Evolutionary conservation across 2,888 invertebrate species (phyloP).

Genomic region (Ethmia dodecea): DNA sequence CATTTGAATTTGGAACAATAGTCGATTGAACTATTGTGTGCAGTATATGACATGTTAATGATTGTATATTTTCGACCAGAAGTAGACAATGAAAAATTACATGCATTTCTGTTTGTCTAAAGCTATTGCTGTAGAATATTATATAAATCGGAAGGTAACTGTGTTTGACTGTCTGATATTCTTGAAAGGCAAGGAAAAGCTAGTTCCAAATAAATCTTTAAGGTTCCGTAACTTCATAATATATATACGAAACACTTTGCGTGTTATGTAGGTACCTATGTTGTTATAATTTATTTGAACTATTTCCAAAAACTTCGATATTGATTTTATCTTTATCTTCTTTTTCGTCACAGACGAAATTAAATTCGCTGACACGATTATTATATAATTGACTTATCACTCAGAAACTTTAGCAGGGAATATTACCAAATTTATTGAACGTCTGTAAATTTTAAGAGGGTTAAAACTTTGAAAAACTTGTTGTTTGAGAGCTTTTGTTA

Average conservation of each 20-base stretch:
- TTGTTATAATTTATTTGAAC: too few relatives aligned
- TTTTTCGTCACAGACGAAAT: constrained; percentile 27
- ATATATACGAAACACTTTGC: too few relatives aligned
- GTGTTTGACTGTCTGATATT: too few relatives aligned
- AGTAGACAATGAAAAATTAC: constrained; percentile 1
- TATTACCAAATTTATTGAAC: constrained; percentile 37
- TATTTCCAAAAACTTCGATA: too few relatives aligned
- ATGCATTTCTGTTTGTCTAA: constrained; percentile 4
- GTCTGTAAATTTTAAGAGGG: constrained; percentile 34
- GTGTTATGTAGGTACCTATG: too few relatives aligned
- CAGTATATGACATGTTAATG: not conserved
- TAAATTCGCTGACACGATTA: constrained; percentile 41
- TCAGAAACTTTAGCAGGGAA: constrained; percentile 37
- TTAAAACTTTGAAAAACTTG: constrained; percentile 23
- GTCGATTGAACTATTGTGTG: not conserved
- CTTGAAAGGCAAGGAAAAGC: too few relatives aligned
- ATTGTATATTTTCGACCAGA: not conserved
- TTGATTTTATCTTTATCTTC: constrained; percentile 17
- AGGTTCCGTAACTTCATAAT: too few relatives aligned
- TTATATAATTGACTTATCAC: constrained; percentile 45
- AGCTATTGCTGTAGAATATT: too few relatives aligned
- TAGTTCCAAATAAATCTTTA: too few relatives aligned
- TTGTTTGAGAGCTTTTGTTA: constrained; percentile 26
- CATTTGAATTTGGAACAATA: not conserved
- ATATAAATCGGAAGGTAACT: too few relatives aligned